Evolutionary conservation across 2,888 invertebrate genomes (phyloP), one percentile per base, ranked within the genome.

Genomic region (Atrina japonica): DNA sequence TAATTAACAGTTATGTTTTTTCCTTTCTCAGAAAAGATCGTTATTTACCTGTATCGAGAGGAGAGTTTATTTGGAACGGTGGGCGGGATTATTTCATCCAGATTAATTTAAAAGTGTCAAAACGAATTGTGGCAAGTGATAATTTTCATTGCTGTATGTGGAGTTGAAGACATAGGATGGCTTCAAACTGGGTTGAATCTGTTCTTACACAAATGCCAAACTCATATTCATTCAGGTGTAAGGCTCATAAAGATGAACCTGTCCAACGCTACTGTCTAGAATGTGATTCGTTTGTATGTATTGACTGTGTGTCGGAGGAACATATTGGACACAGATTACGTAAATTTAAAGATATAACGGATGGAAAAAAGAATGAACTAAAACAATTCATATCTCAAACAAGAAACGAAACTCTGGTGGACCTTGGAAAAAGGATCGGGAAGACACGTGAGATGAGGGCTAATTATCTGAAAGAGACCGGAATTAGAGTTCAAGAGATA

Each of bases 321-420:
- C 61, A 61, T 50, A 35, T 23, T 16, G 61, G 61, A 49, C 61
- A 61, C 21, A 27, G 18, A 23, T 29, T 61, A 6, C 27, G 35
- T n/a, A 61, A 61, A 35, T 61, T 61, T 23, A 29, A 21, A 35
- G 61, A 61, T 11, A 61, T 61, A 6, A 61, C 47, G 29, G 43
- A 61, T 16, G 43, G 47, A 16, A 61, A 61, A 35, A 61, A 61
- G 35, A 49, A 16, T 21, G 61, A 61, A 43, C 21, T 61, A 3
- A 18, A 41, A 29, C 35, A 30, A 14, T 29, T 49, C 23, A 18
- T 61, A 21, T 27, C 29, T 16, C 23, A 49, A 35, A 21, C 61
- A 9, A 61, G 30, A 49, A 16, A 25, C 11, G 49, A 61, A 43
- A 61, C 61, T 35, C 3, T 61, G 6, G 61, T 49, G 11, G 61